phyloP scores from a whole-genome alignment of 2,113 vertebrate species.

The Clarias magur region DNA sequence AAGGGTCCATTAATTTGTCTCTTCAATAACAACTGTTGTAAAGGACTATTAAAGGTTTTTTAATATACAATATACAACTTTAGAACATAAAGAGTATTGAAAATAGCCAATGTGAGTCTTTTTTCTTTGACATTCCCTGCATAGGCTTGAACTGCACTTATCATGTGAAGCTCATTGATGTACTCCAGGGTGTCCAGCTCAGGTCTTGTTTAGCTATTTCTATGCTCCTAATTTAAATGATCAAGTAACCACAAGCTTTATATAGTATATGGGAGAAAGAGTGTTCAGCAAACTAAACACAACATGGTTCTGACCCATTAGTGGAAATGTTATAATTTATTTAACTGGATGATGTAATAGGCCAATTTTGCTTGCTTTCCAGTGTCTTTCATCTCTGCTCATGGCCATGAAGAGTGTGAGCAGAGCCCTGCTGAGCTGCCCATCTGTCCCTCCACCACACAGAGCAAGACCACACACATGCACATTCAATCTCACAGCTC shows the following conservation, averaged over 20 bases:
- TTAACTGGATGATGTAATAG: background rate
- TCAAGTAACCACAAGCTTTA: background rate
- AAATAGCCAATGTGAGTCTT: background rate
- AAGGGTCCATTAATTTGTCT: background rate
- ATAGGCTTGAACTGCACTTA: background rate
- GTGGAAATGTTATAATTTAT: background rate
- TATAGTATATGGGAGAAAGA: too few species aligned
- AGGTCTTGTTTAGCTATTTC: background rate
- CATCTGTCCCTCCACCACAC: constrained; percentile 7
- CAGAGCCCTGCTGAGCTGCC: constrained; percentile 40
- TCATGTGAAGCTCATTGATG: background rate
- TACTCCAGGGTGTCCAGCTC: background rate
- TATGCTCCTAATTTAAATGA: background rate
- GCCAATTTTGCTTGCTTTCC: background rate
- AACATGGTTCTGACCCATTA: too few species aligned
- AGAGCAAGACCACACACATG: constrained; percentile 10
- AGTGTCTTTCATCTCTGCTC: constrained; percentile 37
- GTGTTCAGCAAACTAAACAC: background rate
- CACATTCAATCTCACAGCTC: constrained; percentile 11
- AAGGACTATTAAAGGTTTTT: background rate
- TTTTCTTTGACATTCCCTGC: background rate
- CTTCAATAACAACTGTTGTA: background rate
- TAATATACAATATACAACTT: too few species aligned
- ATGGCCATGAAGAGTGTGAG: constrained; percentile 39
- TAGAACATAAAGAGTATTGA: background rate